Evolutionary conservation across 2,888 invertebrate species (phyloP), one percentile per base, ranked within the genome.

Genomic region (Diarsia brunnea): DNA sequence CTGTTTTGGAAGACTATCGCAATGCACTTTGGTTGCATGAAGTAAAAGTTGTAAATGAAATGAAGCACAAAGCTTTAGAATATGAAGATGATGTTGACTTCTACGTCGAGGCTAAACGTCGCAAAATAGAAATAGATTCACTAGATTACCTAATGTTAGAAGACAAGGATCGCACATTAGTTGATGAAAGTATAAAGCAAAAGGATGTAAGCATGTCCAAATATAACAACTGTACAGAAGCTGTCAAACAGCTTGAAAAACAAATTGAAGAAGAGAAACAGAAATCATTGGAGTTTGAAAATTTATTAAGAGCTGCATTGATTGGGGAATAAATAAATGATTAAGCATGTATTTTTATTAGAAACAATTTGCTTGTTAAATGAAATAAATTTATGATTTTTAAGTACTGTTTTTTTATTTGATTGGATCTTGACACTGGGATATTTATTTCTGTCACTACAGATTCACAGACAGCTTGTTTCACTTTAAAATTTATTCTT

Each of bases 11-110:
- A 78, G 93, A 96, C 68, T 97, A 97, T 89, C 92, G 95, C 43
- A 95, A 93, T 76, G 92, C 95, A 27, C 95, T 97, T 58, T 98
- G 98, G 98, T 97, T 97, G 93, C 97, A 97, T 89, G 92, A 94
- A 80, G 86, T 90, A 49, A 91, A 92, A 64, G 84, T 92, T 60
- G 82, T 96, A 45, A 86, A 90, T 63, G 92, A 91, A 77, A 89
- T 94, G 53, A 95, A 96, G 89, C 94, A 95, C 80, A 95, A 93
- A 90, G 90, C 91, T n/a, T 80, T 93, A 55, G 93, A 94, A 21
- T 91, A 90, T 86, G 92, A 94, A 77, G 95, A 96, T 90, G 94
- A 95, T 65, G 74, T 96, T 77, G 95, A 95, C 89, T 89, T 83
- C 69, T 92, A 91, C 71, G 93, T 95, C 66, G 89, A 92, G 84